Percentiles rank a stretch among this genome's conserved stretches.
These are phyloP conservation scores for Penaeus japonicus DNA, from an alignment of 1,140 invertebrate species.

Conservation along the genomic window DNA sequence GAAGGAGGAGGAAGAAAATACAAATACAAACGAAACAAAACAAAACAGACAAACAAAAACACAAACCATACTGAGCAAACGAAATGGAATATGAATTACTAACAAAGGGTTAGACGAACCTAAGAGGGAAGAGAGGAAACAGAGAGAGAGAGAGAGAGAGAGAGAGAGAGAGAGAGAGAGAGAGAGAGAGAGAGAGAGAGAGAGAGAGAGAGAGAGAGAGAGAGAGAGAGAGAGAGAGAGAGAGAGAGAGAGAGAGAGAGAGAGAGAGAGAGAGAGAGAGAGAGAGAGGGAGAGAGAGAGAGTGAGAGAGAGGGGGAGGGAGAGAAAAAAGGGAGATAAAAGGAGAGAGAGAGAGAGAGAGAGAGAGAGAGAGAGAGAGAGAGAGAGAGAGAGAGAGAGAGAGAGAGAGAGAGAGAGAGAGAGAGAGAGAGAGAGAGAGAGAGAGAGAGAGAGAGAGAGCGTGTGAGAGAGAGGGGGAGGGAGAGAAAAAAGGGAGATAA, in stretches of 20 bases:
- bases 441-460: not conserved
- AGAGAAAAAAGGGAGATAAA: not conserved
- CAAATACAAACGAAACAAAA: no score
- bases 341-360: no score
- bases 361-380: no score
- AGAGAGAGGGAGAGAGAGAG: not conserved
- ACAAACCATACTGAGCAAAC: no score
- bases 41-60: no score
- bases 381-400: no score
- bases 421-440: not conserved
- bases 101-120: no score
- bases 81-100: no score
- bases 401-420: not conserved
- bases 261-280: not conserved
- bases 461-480: not conserved
- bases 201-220: not conserved
- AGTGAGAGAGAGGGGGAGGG: not conserved
- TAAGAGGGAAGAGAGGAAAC: no score
- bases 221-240: not conserved
- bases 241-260: not conserved
- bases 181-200: not conserved
- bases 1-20: no score
- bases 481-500: not conserved
- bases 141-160: no score
- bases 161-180: no score